Evolutionary conservation across 2,113 vertebrate species (phyloP).

Genomic region (Ictalurus punctatus): DNA sequence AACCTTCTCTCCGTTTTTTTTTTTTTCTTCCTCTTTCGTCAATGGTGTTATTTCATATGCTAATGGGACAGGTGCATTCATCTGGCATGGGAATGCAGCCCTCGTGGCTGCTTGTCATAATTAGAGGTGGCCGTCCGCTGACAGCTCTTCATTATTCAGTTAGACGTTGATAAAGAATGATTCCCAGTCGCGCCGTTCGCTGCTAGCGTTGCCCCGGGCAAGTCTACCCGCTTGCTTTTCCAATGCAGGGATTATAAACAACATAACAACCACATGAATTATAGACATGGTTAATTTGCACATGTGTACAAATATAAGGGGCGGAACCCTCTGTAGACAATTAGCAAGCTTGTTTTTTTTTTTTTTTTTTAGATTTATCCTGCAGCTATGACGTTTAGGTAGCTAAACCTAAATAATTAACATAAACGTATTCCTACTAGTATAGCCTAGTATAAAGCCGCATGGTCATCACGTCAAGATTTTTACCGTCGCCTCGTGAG

Average conservation of each 20-base stretch:
- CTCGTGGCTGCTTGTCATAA: conserved; percentile 4
- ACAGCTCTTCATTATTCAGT: conserved; percentile 7
- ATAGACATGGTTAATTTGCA: not conserved
- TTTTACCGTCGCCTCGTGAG: not conserved
- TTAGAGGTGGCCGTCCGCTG: conserved; percentile 1
- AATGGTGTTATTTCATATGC: conserved; percentile 40
- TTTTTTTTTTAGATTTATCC: not conserved
- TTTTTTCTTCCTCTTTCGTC: not conserved
- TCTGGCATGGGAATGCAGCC: conserved; percentile 42
- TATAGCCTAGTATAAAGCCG: not conserved
- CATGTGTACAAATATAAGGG: not conserved
- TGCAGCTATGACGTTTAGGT: not conserved
- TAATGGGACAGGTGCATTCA: conserved; percentile 45
- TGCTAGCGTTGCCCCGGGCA: not conserved
- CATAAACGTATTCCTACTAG: not conserved
- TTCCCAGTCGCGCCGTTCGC: not conserved
- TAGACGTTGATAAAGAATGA: conserved; percentile 12
- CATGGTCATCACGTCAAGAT: not conserved
- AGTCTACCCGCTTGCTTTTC: not conserved
- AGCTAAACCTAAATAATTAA: not conserved
- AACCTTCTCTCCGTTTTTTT: conserved; percentile 9
- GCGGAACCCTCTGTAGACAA: not conserved
- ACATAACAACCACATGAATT: not conserved
- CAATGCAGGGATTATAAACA: not conserved
- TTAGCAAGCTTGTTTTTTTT: not conserved